Base-by-base conservation (phyloP, 2,888 invertebrate species). In the Agrenia bidenticulata region DNA sequence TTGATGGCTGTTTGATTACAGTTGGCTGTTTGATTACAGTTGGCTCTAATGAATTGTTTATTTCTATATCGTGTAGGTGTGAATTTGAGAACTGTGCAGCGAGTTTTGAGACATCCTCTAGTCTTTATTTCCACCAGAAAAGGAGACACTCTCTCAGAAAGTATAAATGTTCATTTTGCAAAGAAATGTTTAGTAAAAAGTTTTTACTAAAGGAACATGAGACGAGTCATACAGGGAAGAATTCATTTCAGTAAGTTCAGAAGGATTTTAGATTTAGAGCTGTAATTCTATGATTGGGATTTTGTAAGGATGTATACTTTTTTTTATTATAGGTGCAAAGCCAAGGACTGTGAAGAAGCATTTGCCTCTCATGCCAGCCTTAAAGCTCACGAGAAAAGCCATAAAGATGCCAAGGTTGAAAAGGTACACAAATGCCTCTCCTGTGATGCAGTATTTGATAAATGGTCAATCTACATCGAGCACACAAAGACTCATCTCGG, bases 141-240 rank as follows among this genome's bases (percentile, higher is more conserved):
- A 61, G 59, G 42, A 62, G 56, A 24, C 75, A 75, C 24, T 27
- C 32, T 45, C 53, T 39, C 17, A n/a, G 56, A 4, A 53, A 42
- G 27, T 59, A 58, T 9, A 5, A 54, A n/a, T 75, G 73, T 50
- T 65, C 69, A 17, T 27, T 61, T 11, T 74, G 74, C 56, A 45
- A 63, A 1, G 56, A 67, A 64, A 41, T 19, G 15, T 74, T 72
- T 62, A 59, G 37, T 2, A 72, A 68, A 27, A 67, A 63, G 24
- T 73, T 69, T 67, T 60, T 66, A 57, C 32, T 72, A 1, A 68
- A 72, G 32, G 72, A 74, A 50, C 74, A 74, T 63, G 70, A 70
- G 45, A 62, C 64, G 0, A 41, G 56, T 21, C 74, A 72, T 61
- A 69, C 70, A 1, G 70, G 68, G 4, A 42, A 9, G 1, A 50